Base-by-base conservation (phyloP, 2,888 invertebrate species). In the Amphipoea oculea region DNA sequence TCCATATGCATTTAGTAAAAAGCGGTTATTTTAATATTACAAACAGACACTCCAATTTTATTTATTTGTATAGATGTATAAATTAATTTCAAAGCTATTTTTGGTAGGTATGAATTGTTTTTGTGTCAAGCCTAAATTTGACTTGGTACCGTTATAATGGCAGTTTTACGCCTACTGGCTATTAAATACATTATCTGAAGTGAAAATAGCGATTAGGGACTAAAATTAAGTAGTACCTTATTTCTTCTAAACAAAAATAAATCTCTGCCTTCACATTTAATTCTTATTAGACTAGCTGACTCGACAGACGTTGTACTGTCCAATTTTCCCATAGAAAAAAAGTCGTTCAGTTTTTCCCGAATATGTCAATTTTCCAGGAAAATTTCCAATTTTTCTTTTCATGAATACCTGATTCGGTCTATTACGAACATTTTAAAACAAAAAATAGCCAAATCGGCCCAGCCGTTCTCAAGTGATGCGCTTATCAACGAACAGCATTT, bases 41-140 rank as follows among this genome's bases (percentile, higher is more conserved):
- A 29, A 29, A 29, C 29, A 29, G 29, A 29, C 29, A 29, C 29
- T 29, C 29, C n/a, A n/a, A n/a, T n/a, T n/a, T n/a, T n/a, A n/a
- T n/a, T n/a, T n/a, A n/a, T n/a, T n/a, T n/a, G n/a, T n/a, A n/a
- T n/a, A 29, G 29, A 29, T 29, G 29, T 29, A 29, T 29, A 29
- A 1, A 74, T 78, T 75, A 78, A 79, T 83, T 81, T 54, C 54
- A 29, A 45, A 17, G 69, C 78, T 75, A 77, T 79, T 78, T 81
- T 76, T 57, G 54, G 60, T 17, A 45, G 74, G 63, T 42, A 29
- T 69, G 51, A 73, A 78, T 69, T 36, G 57, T 72, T 89, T 77
- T 83, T n/a, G n/a, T n/a, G n/a, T n/a, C n/a, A n/a, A n/a, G 67
- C 42, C 51, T 23, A 54, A 60, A 73, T 87, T 84, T 87, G 73